Evolutionary conservation across 2,113 vertebrate genomes (phyloP).

Genomic region (Scophthalmus maximus): DNA sequence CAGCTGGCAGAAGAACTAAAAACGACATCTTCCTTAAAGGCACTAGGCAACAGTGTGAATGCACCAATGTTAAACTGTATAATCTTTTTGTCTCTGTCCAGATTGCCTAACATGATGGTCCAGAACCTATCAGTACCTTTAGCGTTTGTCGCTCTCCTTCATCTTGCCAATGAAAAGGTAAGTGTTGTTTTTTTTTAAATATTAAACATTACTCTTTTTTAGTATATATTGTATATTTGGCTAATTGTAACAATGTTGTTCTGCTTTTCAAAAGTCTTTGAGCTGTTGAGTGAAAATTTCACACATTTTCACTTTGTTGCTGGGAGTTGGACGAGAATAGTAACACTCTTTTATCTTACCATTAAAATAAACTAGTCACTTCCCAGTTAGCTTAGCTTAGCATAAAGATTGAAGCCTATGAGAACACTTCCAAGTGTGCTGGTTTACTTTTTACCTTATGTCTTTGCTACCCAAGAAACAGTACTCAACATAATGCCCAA

Average conservation of each 20-base stretch:
- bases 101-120: conserved; percentile 89
- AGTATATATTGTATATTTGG: not conserved
- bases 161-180: conserved; percentile 96
- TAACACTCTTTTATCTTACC: too few species aligned
- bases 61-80: not conserved
- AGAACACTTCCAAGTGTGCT: too few species aligned
- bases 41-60: not conserved
- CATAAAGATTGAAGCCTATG: too few species aligned
- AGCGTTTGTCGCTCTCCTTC: conserved; percentile 92
- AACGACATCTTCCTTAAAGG: not conserved
- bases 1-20: not conserved
- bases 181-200: conserved; percentile 35
- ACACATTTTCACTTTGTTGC: too few species aligned
- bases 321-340: too few species aligned
- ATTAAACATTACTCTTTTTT: not conserved
- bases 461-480: too few species aligned
- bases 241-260: not conserved
- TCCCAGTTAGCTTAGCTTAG: too few species aligned
- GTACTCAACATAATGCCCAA: too few species aligned
- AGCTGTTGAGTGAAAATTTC: too few species aligned
- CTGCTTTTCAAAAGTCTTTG: not conserved
- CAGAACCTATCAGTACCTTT: conserved; percentile 90
- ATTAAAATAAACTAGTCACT: too few species aligned
- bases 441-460: too few species aligned
- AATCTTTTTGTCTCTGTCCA: conserved; percentile 48